phyloP scores from a whole-genome alignment of 2,888 invertebrate species.

The Scelioninae gen. 2 region DNA sequence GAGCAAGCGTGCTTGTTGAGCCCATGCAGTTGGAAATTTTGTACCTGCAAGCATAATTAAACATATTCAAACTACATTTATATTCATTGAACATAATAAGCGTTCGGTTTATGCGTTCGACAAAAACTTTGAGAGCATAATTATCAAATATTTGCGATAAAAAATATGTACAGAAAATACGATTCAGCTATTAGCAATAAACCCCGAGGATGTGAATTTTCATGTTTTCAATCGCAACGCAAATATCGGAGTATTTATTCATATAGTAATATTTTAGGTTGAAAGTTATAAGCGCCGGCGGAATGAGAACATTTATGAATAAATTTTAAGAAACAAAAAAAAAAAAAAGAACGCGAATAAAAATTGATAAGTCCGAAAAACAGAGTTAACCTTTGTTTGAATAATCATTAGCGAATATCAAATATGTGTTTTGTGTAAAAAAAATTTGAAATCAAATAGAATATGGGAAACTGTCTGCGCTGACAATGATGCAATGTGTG shows the following conservation, averaged over 20 bases:
- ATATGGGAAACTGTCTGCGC: too few relatives aligned
- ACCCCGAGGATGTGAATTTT: slow-evolving; percentile 58
- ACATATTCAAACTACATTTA: slow-evolving; percentile 59
- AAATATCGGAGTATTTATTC: slow-evolving; percentile 53
- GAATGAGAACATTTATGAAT: slow-evolving; percentile 29
- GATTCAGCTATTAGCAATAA: slow-evolving; percentile 58
- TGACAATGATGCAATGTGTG: too few relatives aligned
- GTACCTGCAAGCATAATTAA: slow-evolving; percentile 59
- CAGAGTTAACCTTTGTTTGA: background rate
- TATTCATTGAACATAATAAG: slow-evolving; percentile 58
- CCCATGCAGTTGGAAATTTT: slow-evolving; percentile 55
- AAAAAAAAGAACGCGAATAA: background rate
- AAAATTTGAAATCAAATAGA: too few relatives aligned
- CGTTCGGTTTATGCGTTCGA: slow-evolving; percentile 41
- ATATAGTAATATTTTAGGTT: slow-evolving; percentile 37
- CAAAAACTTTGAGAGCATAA: slow-evolving; percentile 55
- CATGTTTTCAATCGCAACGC: slow-evolving; percentile 55
- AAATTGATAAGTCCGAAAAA: background rate
- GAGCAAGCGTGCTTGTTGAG: slow-evolving; percentile 53
- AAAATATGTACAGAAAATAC: slow-evolving; percentile 54
- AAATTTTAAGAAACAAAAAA: slow-evolving; percentile 33
- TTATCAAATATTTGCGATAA: slow-evolving; percentile 59
- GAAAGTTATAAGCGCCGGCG: slow-evolving; percentile 33
- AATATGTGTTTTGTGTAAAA: background rate
- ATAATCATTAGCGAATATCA: background rate